Evolutionary conservation across 23 tunicate species (phyloP).

Genomic region (Trididemnum miniatum): DNA sequence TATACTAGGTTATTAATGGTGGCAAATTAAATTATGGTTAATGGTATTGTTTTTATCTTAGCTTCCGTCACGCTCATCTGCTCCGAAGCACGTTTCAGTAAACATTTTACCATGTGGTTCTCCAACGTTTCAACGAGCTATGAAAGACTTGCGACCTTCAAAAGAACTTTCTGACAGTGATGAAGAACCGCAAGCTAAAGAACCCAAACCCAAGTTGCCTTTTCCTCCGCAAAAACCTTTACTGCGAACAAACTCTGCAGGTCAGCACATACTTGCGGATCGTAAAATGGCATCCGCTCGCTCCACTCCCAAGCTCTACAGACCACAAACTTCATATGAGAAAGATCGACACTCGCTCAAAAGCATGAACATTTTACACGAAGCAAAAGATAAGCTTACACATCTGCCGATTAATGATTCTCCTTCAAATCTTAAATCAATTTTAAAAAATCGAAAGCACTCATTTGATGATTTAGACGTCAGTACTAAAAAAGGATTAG

Average conservation of each 20-base stretch:
- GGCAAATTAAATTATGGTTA: too few species aligned
- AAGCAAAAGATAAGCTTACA: constrained; percentile 18
- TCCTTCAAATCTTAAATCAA: constrained; percentile 48
- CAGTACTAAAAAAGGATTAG: constrained; percentile 56
- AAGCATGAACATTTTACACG: neutral
- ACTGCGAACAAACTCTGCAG: neutral
- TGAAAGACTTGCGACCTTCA: constrained; percentile 48
- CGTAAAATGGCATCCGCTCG: neutral
- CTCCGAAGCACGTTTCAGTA: constrained; percentile 43
- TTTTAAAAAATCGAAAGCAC: constrained; percentile 61
- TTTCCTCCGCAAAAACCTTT: neutral
- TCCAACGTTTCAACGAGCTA: constrained; percentile 83
- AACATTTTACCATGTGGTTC: constrained; percentile 74
- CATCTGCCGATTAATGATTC: neutral
- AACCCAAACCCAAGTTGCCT: neutral
- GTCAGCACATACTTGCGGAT: neutral
- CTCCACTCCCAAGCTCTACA: neutral
- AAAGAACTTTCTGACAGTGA: neutral
- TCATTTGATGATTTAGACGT: constrained; percentile 78
- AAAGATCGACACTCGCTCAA: neutral
- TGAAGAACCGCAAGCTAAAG: neutral
- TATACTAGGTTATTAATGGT: too few species aligned
- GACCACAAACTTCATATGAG: neutral
- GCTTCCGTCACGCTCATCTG: too few species aligned
- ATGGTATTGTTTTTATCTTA: too few species aligned